Percentiles rank a stretch among this genome's conserved stretches.
These are phyloP conservation scores for Sinotaia quadrata DNA, from an alignment of 2,888 invertebrate genomes.

Conservation along the genomic window DNA sequence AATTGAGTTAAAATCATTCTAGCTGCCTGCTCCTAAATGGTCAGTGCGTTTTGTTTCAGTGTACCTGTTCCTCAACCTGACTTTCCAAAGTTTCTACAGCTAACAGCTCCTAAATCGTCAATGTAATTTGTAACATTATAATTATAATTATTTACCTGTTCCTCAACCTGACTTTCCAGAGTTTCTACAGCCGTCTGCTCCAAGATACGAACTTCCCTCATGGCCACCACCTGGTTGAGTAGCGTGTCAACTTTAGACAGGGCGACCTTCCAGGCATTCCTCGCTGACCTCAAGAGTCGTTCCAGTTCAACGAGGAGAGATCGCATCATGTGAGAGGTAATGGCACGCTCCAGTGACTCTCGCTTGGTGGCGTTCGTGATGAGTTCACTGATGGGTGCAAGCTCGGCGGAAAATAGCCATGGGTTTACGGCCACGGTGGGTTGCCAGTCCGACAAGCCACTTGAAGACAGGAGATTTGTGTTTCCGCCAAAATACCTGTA, in stretches of 20 bases:
- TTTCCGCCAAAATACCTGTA: constrained; percentile 35
- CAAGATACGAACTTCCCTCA: neutral
- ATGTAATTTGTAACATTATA: too few relatives aligned
- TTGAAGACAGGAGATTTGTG: constrained; percentile 28
- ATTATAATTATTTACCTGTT: neutral
- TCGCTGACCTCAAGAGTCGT: constrained; percentile 1
- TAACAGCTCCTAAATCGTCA: too few relatives aligned
- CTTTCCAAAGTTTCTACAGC: too few relatives aligned
- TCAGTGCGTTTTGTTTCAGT: too few relatives aligned
- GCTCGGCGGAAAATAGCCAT: constrained; percentile 36
- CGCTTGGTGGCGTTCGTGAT: constrained; percentile 31
- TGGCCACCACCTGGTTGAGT: neutral
- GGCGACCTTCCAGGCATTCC: neutral
- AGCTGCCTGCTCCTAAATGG: too few relatives aligned
- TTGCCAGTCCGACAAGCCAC: constrained; percentile 28
- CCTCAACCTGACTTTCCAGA: neutral
- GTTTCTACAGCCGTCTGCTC: neutral
- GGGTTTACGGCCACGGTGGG: constrained; percentile 32
- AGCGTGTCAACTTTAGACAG: neutral
- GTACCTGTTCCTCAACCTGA: too few relatives aligned
- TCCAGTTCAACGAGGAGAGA: constrained; percentile 28
- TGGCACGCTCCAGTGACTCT: constrained; percentile 27
- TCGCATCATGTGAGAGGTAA: constrained; percentile 24
- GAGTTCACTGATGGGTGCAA: constrained; percentile 30
- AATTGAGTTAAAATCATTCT: too few relatives aligned